Base-by-base conservation (phyloP, 2,888 invertebrate genomes). In the Stegana nigrithorax region DNA sequence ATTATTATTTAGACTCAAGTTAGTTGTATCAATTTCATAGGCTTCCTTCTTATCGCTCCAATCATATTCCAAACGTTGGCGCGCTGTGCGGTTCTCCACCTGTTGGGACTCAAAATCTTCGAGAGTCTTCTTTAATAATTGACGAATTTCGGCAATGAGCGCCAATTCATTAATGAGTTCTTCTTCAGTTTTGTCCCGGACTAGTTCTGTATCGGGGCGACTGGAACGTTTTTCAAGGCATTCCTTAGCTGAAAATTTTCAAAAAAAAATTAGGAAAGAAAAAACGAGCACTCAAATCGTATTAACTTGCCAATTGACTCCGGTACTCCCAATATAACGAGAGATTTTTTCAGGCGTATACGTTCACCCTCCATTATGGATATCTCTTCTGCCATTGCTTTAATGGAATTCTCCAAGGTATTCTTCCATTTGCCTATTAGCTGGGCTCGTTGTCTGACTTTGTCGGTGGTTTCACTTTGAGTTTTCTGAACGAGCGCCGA, bases 1-100 rank as follows among this genome's bases (percentile, higher is more conserved):
- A 75, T 88, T 88, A 55, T 93, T 91, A 65, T 89, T 90, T 5
- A 96, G 87, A 8, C 90, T 88, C 44, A 91, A 87, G 81, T 92
- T 92, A 0, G 86, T 85, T 0, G 91, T 85, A 73, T 96, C 96
- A 3, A 93, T 90, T 70, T 91, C 90, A 75, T 93, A 91, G 0
- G 95, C 90, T 80, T 93, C 90, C 63, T 89, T 89, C 86, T 97
- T 97, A 80, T 96, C 95, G 75, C 95, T 95, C 95, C 95, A 96
- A 82, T 96, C 96, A 78, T 90, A 92, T 85, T 97, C 96, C 63
- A 96, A 87, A 45, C 91, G 89, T 69, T 92, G 90, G 81, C 96
- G 95, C 0, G 92, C 91, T 14, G 93, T 90, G 77, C 93, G 92
- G 78, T 94, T 91, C 72, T 92, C 89, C 26, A 89, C 80, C 79